phyloP scores from a whole-genome alignment of 2,888 invertebrate genomes.

The Caenorhabditis sp. region DNA sequence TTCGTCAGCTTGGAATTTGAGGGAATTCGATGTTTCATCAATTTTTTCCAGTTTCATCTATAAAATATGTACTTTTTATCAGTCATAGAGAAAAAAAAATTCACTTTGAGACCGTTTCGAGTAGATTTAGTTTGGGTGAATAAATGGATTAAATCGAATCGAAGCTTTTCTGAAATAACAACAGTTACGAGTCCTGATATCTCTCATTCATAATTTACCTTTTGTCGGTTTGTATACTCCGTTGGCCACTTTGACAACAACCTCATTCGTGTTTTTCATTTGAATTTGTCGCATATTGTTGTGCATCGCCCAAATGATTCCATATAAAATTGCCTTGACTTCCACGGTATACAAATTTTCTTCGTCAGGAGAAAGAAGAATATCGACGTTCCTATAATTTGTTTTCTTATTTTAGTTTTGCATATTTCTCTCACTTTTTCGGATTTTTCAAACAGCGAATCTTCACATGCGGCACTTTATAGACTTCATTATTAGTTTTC shows the following conservation, averaged over 20 bases:
- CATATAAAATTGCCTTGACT: slow-evolving; percentile 35
- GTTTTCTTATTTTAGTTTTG: neutral
- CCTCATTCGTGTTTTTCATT: slow-evolving; percentile 16
- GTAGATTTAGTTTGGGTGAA: neutral
- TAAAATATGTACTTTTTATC: neutral
- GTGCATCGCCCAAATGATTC: slow-evolving; percentile 27
- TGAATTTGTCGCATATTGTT: slow-evolving; percentile 10
- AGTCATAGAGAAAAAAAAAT: neutral
- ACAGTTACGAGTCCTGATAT: too few species aligned
- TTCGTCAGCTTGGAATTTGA: neutral
- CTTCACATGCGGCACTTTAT: slow-evolving; percentile 4
- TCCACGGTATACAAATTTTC: slow-evolving; percentile 21
- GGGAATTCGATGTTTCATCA: neutral
- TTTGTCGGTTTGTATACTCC: slow-evolving; percentile 13
- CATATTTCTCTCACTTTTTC: slow-evolving; percentile 2
- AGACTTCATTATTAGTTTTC: slow-evolving; percentile 8
- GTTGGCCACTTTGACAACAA: slow-evolving; percentile 32
- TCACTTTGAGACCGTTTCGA: slow-evolving; percentile 14
- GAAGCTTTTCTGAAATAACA: slow-evolving; percentile 12
- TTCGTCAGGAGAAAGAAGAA: slow-evolving; percentile 1
- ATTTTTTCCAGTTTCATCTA: slow-evolving; percentile 7
- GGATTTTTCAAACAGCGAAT: slow-evolving; percentile 16
- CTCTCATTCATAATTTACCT: too few species aligned
- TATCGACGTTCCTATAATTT: slow-evolving; percentile 27
- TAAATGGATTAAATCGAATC: slow-evolving; percentile 16